Conservation (phyloP, 2,888 invertebrate genomes). For the Pegoplata infirma region DNA sequence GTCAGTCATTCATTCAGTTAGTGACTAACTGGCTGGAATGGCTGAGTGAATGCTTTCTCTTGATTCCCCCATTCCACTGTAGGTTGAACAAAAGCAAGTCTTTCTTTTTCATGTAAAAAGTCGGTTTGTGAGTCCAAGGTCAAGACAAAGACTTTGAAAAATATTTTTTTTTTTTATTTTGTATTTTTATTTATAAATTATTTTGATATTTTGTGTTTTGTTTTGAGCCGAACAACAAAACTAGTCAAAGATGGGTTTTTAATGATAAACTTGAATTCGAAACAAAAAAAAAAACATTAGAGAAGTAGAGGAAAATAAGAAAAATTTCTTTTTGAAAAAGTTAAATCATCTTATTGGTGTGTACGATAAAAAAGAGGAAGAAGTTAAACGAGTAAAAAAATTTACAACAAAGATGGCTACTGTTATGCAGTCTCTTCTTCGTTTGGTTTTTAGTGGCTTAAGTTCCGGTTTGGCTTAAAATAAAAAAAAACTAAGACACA, state of each 20-base stretch:
- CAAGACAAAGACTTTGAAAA: conserved; percentile 77
- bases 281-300: neutral
- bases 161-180: conserved; percentile 31
- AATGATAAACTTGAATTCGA: conserved; percentile 56
- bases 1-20: conserved; percentile 1
- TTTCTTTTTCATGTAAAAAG: conserved; percentile 59
- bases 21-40: conserved; percentile 1
- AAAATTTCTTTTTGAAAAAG: conserved; percentile 51
- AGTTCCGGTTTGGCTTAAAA: conserved; percentile 47
- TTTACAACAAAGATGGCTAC: conserved; percentile 45
- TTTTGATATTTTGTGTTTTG: conserved; percentile 29
- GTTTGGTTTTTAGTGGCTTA: conserved; percentile 1
- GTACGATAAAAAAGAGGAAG: neutral
- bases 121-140: conserved; percentile 73
- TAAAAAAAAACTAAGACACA: conserved; percentile 1
- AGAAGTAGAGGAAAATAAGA: conserved; percentile 24
- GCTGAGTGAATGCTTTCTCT: conserved; percentile 47
- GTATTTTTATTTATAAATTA: too few species aligned
- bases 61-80: conserved; percentile 14
- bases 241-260: conserved; percentile 27
- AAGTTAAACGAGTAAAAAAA: neutral
- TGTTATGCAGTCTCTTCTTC: conserved; percentile 48
- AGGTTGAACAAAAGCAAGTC: conserved; percentile 52
- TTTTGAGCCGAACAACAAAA: conserved; percentile 28
- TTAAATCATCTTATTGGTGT: conserved; percentile 32